Evolutionary conservation across 2,113 vertebrate genomes (phyloP).

Genomic region (Neolamprologus sp.): DNA sequence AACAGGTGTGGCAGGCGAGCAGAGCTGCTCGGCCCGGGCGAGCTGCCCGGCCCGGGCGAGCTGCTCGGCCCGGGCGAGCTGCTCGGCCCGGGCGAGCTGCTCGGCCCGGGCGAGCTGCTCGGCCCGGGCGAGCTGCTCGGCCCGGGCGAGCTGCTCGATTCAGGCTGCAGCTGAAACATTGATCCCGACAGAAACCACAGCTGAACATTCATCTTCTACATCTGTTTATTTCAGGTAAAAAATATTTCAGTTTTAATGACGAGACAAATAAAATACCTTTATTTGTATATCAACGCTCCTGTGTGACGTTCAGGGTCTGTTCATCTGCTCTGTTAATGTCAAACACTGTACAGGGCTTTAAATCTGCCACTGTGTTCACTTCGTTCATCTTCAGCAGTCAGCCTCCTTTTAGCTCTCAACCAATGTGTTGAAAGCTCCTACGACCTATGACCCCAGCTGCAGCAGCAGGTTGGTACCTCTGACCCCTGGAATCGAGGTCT

Average conservation of each 20-base stretch:
- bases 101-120: neutral
- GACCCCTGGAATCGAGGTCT: neutral
- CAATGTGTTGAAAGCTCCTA: neutral
- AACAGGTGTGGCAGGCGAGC: neutral
- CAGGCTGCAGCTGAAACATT: neutral
- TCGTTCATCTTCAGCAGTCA: neutral
- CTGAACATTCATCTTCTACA: neutral
- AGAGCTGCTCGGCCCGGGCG: neutral
- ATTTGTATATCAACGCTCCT: neutral
- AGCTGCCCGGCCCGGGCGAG: neutral
- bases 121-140: neutral
- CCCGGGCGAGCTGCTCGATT: neutral
- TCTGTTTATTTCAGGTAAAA: neutral
- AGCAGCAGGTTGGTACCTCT: neutral
- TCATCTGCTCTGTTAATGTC: neutral
- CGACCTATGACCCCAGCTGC: neutral
- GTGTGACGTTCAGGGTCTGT: neutral
- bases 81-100: neutral
- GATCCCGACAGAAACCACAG: neutral
- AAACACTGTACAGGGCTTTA: neutral
- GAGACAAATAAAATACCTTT: neutral
- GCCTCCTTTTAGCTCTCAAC: neutral
- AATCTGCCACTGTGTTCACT: neutral
- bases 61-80: neutral
- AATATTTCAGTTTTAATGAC: neutral